Conservation (phyloP, 2,888 invertebrate genomes). For the Machimus rusticus region DNA sequence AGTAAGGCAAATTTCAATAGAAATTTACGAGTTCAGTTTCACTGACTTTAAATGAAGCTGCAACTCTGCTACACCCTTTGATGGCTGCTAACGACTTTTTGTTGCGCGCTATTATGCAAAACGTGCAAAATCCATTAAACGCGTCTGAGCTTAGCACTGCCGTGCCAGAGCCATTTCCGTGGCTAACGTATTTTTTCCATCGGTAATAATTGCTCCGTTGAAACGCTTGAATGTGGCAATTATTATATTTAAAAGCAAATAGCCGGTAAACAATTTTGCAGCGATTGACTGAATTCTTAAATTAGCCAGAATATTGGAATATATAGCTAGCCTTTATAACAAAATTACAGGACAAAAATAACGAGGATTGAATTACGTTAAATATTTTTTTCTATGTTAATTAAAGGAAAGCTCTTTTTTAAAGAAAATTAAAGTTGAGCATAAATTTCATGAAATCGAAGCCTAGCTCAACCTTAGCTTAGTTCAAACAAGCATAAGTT, state of each 20-base stretch:
- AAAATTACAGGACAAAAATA: not conserved
- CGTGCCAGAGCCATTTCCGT: not conserved
- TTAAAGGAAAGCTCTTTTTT: too few species aligned
- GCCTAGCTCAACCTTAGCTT: too few species aligned
- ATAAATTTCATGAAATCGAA: too few species aligned
- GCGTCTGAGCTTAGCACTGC: not conserved
- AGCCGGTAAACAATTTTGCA: not conserved
- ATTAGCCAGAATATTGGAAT: not conserved
- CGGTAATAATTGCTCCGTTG: not conserved
- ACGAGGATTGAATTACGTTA: too few species aligned
- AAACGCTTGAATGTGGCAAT: not conserved
- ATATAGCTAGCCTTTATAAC: not conserved
- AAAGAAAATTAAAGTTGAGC: too few species aligned
- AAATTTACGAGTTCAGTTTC: conserved; percentile 22
- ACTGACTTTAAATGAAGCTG: conserved; percentile 36
- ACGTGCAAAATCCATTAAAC: conserved; percentile 24
- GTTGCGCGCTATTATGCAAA: conserved; percentile 24
- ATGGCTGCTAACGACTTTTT: conserved; percentile 20
- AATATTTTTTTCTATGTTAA: too few species aligned
- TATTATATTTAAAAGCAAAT: not conserved
- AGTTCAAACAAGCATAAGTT: too few species aligned
- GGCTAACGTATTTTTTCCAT: not conserved
- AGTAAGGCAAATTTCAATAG: conserved; percentile 26
- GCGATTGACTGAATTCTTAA: not conserved
- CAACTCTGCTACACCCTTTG: conserved; percentile 30